phyloP scores from a whole-genome alignment of 2,797 vertebrate genomes.

The Aldrovandia affinis region DNA sequence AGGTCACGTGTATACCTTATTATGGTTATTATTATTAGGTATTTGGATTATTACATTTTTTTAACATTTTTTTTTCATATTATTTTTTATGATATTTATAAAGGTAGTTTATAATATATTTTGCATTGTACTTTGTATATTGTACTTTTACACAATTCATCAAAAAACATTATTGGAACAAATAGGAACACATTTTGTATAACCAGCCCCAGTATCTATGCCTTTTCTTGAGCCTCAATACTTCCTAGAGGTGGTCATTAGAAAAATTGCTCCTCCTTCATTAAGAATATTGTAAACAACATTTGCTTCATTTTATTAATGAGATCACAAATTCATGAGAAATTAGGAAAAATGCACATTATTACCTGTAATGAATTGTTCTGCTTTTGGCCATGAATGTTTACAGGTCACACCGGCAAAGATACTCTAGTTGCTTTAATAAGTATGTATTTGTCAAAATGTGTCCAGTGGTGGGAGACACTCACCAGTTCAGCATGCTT shows the following conservation, averaged over 20 bases:
- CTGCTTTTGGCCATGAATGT: background rate
- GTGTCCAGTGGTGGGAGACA: slow-evolving; percentile 28
- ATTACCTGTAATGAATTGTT: no score
- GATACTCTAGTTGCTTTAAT: background rate
- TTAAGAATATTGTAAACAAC: background rate
- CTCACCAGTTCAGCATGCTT: slow-evolving; percentile 97
- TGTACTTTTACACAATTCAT: background rate
- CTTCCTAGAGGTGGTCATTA: background rate
- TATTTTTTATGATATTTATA: background rate
- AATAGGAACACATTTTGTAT: no score
- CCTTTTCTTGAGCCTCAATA: no score
- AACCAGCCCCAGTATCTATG: no score
- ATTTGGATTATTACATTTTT: no score
- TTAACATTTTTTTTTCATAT: no score
- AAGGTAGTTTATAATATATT: background rate
- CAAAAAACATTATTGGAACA: background rate
- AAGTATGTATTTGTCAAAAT: background rate
- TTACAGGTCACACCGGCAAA: background rate
- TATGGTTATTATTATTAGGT: no score
- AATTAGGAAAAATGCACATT: background rate
- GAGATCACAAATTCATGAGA: background rate
- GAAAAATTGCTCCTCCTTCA: background rate
- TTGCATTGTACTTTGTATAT: no score
- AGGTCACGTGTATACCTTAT: no score
- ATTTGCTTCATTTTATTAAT: background rate